Conservation (phyloP, 1,140 invertebrate genomes). For the Colletes latitarsis region DNA sequence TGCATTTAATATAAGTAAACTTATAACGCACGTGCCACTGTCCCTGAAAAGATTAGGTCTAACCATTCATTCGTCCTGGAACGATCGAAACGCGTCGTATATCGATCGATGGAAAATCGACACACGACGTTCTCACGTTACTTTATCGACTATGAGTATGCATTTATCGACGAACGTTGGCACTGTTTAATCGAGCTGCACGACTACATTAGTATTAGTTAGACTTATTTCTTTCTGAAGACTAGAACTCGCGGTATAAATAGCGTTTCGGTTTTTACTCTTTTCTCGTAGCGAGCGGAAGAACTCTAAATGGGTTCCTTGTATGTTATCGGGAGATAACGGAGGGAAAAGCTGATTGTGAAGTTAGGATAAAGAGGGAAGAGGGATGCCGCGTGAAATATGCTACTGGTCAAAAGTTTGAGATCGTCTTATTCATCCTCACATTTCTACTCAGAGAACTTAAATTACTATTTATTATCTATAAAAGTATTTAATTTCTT, state of each 20-base stretch:
- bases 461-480: too few species aligned
- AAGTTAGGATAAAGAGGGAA: not conserved
- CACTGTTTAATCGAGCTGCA: slow-evolving; percentile 7
- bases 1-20: too few species aligned
- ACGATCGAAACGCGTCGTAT: not conserved
- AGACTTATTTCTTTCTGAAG: not conserved
- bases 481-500: not conserved
- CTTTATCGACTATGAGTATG: not conserved
- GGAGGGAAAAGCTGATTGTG: not conserved
- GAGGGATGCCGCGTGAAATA: not conserved
- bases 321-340: not conserved
- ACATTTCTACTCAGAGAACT: not conserved
- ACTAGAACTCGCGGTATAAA: not conserved
- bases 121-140: not conserved
- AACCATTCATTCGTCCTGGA: slow-evolving; percentile 10
- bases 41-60: not conserved
- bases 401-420: not conserved
- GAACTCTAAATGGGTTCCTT: not conserved
- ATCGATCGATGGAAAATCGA: not conserved
- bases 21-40: too few species aligned
- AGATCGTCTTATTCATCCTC: not conserved
- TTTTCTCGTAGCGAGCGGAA: not conserved
- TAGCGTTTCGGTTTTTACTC: not conserved
- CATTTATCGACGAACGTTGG: slow-evolving; percentile 10
- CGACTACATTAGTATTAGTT: slow-evolving; percentile 2